These are phyloP conservation scores for Alaudala cheleensis DNA, from an alignment of 2,113 vertebrate species.

Conservation along the genomic window DNA sequence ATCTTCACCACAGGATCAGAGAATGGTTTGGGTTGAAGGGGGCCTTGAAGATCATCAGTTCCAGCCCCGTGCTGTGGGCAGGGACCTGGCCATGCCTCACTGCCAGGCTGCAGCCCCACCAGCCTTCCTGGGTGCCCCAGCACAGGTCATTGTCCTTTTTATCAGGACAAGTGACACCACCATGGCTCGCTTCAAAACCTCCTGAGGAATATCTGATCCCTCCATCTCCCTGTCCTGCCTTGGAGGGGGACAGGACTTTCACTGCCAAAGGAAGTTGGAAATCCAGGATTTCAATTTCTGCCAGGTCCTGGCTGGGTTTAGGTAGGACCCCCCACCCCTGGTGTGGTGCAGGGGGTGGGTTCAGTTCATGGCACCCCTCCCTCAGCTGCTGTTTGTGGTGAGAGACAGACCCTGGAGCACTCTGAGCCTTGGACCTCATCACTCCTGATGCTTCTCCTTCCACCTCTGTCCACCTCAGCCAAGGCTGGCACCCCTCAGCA, in stretches of 20 bases:
- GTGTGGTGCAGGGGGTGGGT: not conserved
- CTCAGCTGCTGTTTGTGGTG: not conserved
- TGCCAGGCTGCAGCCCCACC: not conserved
- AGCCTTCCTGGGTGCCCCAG: not conserved
- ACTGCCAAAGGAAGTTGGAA: not conserved
- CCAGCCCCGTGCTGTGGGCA: not conserved
- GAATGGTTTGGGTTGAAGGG: not conserved
- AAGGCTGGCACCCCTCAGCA: not conserved
- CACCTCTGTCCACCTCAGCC: not conserved
- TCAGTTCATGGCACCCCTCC: not conserved
- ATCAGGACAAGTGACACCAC: not conserved
- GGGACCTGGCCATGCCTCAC: not conserved
- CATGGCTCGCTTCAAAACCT: not conserved
- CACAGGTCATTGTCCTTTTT: not conserved
- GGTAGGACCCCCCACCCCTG: too few relatives aligned
- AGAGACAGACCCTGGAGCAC: not conserved
- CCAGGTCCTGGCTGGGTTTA: not conserved
- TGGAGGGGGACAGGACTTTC: not conserved
- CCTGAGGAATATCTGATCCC: not conserved
- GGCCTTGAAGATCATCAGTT: too few relatives aligned
- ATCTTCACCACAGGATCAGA: not conserved
- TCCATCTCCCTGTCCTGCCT: not conserved
- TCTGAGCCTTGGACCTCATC: not conserved
- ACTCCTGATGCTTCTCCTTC: not conserved
- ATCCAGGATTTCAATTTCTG: not conserved